A percentile compares a stretch with the other conserved stretches of the same genome.
Conservation (phyloP, 2,113 vertebrate species). For the Choloepus hoffmanni region DNA sequence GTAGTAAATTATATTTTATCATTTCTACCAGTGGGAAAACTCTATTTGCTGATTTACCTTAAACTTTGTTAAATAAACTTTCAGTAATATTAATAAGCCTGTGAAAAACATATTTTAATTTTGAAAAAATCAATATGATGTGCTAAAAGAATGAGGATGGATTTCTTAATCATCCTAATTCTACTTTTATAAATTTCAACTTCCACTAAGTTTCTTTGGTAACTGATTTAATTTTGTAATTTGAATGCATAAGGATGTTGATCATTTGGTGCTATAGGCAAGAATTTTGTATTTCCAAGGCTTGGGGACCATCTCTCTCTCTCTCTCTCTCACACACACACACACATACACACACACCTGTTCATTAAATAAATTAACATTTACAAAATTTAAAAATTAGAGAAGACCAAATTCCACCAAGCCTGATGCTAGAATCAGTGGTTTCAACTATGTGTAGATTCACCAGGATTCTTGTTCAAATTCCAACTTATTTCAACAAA, state of each 20-base stretch:
- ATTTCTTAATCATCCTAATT: slow-evolving; percentile 37
- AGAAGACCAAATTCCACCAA: not conserved
- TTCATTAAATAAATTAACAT: not conserved
- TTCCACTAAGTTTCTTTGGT: not conserved
- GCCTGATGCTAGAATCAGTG: not conserved
- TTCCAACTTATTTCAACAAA: not conserved
- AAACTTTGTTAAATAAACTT: slow-evolving; percentile 73
- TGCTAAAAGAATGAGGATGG: slow-evolving; percentile 10
- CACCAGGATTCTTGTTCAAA: not conserved
- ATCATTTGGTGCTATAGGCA: not conserved
- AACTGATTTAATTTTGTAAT: slow-evolving; percentile 11
- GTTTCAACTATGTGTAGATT: not conserved
- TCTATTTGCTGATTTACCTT: slow-evolving; percentile 70
- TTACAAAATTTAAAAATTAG: not conserved
- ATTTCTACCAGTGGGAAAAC: slow-evolving; percentile 66
- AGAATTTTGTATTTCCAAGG: not conserved
- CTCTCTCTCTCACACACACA: not conserved
- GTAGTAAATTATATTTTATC: slow-evolving; percentile 77
- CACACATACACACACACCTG: not conserved
- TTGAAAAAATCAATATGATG: not conserved
- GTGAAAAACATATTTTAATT: slow-evolving; percentile 41
- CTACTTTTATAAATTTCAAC: not conserved
- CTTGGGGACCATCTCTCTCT: not conserved
- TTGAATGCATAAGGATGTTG: not conserved
- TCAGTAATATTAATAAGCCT: slow-evolving; percentile 66